phyloP scores from a whole-genome alignment of 2,113 vertebrate genomes.

The Sorex araneus region DNA sequence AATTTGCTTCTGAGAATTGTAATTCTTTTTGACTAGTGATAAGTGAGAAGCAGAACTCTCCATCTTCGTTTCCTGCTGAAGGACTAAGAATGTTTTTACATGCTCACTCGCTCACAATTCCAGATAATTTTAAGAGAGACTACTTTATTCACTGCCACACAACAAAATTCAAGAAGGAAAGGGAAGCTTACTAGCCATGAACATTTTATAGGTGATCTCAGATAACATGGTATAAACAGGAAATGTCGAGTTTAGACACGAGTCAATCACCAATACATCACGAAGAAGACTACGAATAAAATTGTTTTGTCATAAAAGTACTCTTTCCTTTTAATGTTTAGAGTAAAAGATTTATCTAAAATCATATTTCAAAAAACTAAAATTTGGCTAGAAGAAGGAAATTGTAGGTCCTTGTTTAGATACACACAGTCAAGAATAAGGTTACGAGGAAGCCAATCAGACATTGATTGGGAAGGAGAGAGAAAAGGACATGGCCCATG shows the following conservation, averaged over 20 bases:
- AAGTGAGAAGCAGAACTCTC: slow-evolving; percentile 76
- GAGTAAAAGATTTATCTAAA: slow-evolving; percentile 25
- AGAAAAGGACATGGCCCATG: slow-evolving; percentile 6
- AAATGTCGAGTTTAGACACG: background rate
- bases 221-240: background rate
- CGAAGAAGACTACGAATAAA: slow-evolving; percentile 28
- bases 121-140: slow-evolving; percentile 8
- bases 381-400: slow-evolving; percentile 50
- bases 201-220: background rate
- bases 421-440: slow-evolving; percentile 54
- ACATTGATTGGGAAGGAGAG: background rate
- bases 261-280: background rate
- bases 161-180: background rate
- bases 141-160: background rate
- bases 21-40: slow-evolving; percentile 75
- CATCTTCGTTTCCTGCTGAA: slow-evolving; percentile 43
- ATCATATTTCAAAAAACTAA: slow-evolving; percentile 19
- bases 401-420: background rate
- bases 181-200: background rate
- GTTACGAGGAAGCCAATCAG: slow-evolving; percentile 43
- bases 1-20: slow-evolving; percentile 66
- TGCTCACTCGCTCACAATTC: slow-evolving; percentile 28
- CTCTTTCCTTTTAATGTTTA: background rate
- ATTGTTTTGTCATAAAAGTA: slow-evolving; percentile 46
- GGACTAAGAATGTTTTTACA: slow-evolving; percentile 32